Conservation (phyloP, 2,113 vertebrate genomes). For the Nothobranchius furzeri region DNA sequence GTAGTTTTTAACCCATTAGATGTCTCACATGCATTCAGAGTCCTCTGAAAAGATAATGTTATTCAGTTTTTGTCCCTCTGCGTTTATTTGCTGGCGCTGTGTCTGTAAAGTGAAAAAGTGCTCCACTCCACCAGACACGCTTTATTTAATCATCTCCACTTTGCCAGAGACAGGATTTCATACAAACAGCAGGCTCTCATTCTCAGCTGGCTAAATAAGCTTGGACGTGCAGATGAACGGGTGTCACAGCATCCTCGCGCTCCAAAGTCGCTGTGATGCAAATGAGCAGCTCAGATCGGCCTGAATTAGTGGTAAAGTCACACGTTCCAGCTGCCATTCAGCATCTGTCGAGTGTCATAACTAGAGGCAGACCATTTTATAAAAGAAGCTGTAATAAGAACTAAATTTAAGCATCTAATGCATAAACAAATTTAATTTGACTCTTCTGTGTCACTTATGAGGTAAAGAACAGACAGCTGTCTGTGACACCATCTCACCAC, state of each 20-base stretch:
- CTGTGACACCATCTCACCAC: conserved; percentile 17
- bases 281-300: conserved; percentile 40
- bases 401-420: background rate
- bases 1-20: conserved; percentile 34
- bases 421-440: conserved; percentile 36
- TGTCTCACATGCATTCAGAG: conserved; percentile 38
- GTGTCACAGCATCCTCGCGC: conserved; percentile 52
- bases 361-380: background rate
- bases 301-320: conserved; percentile 26
- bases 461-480: conserved; percentile 49
- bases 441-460: conserved; percentile 33
- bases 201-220: conserved; percentile 75
- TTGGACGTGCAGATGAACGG: conserved; percentile 68
- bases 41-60: conserved; percentile 31
- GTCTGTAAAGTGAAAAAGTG: conserved; percentile 62
- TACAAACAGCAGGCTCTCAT: conserved; percentile 67
- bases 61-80: conserved; percentile 34
- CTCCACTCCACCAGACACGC: conserved; percentile 69
- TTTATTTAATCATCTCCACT: conserved; percentile 78
- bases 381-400: conserved; percentile 3
- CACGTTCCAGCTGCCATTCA: background rate
- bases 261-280: conserved; percentile 43
- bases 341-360: background rate
- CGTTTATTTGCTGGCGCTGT: conserved; percentile 47
- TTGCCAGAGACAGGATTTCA: conserved; percentile 74